phyloP scores from a whole-genome alignment of 2,888 invertebrate genomes.

The Hipparchia sbordonii region DNA sequence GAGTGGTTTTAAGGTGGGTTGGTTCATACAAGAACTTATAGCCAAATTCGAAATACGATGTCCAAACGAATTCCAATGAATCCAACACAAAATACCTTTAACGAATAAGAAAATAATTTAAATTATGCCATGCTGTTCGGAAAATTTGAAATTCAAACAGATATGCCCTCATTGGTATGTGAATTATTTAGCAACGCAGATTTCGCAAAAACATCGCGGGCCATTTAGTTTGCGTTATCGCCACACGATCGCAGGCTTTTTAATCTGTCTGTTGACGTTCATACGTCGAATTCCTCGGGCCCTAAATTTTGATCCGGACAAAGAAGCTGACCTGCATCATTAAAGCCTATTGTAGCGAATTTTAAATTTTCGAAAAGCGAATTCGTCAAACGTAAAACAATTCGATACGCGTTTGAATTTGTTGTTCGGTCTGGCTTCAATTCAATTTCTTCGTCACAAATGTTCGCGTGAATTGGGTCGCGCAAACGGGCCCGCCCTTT shows the following conservation, averaged over 20 bases:
- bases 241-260: conserved; percentile 73
- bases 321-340: conserved; percentile 78
- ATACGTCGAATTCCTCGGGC: conserved; percentile 64
- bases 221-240: conserved; percentile 68
- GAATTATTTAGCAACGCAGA: conserved; percentile 58
- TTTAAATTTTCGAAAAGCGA: conserved; percentile 78
- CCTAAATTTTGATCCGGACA: conserved; percentile 68
- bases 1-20: neutral
- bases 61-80: conserved; percentile 21
- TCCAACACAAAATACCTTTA: conserved; percentile 27
- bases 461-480: conserved; percentile 82
- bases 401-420: conserved; percentile 83
- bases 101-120: conserved; percentile 39
- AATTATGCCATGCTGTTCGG: conserved; percentile 49
- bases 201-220: conserved; percentile 61
- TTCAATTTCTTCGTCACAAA: conserved; percentile 81
- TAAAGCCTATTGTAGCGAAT: conserved; percentile 79
- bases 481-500: conserved; percentile 82
- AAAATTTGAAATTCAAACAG: conserved; percentile 61
- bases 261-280: conserved; percentile 60
- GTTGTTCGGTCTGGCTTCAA: conserved; percentile 78
- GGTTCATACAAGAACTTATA: conserved; percentile 9
- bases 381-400: conserved; percentile 83
- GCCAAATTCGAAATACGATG: conserved; percentile 16
- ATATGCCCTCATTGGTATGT: conserved; percentile 56